Evolutionary conservation across 2,888 invertebrate genomes (phyloP).

Genomic region (Amphipoea oculea): DNA sequence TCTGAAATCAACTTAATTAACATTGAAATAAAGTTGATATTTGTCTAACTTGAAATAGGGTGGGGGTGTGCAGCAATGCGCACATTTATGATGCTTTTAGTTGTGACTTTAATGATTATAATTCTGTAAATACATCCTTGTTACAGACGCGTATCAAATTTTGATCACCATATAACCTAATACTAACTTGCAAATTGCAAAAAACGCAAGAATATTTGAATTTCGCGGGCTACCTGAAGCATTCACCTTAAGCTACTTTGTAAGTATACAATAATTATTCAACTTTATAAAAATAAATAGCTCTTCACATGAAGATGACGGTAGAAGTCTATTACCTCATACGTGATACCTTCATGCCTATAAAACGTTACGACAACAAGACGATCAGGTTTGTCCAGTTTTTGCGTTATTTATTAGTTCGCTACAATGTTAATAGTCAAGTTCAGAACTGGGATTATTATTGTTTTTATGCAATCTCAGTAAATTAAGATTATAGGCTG

Average conservation of each 20-base stretch:
- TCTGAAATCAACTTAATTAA: too few relatives aligned
- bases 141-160: too few relatives aligned
- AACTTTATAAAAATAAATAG: neutral
- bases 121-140: too few relatives aligned
- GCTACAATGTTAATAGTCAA: slow-evolving; percentile 43
- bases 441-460: slow-evolving; percentile 39
- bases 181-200: too few relatives aligned
- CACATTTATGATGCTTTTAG: too few relatives aligned
- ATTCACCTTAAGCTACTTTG: neutral
- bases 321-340: slow-evolving; percentile 16
- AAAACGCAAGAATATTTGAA: too few relatives aligned
- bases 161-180: too few relatives aligned
- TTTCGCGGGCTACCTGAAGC: too few relatives aligned
- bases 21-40: too few relatives aligned
- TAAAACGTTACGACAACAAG: slow-evolving; percentile 24
- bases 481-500: slow-evolving; percentile 4
- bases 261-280: neutral
- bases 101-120: too few relatives aligned
- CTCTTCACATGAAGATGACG: neutral
- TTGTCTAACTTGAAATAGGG: too few relatives aligned
- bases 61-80: too few relatives aligned
- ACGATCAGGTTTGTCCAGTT: slow-evolving; percentile 53
- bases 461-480: slow-evolving; percentile 31
- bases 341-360: slow-evolving; percentile 2
- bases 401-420: slow-evolving; percentile 34